phyloP scores from a whole-genome alignment of 2,797 vertebrate species.

The Carcharodon carcharias region DNA sequence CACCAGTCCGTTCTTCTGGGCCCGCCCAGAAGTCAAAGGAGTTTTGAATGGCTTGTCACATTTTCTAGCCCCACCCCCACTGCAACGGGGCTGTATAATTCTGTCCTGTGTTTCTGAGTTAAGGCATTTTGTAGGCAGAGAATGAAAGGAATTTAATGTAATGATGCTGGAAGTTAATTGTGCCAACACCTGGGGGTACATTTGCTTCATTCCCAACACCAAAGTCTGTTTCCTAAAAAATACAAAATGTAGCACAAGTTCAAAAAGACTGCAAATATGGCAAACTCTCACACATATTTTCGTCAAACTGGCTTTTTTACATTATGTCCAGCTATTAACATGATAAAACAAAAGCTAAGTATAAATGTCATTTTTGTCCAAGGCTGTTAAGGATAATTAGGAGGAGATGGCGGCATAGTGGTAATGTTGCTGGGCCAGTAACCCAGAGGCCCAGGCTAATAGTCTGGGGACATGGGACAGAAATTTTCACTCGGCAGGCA shows the following conservation, averaged over 20 bases:
- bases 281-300: neutral
- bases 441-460: too few relatives aligned
- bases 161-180: neutral
- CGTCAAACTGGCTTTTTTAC: neutral
- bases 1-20: too few relatives aligned
- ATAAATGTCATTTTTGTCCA: neutral
- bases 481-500: too few relatives aligned
- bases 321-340: neutral
- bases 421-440: too few relatives aligned
- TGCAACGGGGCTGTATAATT: too few relatives aligned
- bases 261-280: neutral
- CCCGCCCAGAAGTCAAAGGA: too few relatives aligned
- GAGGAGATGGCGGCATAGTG: too few relatives aligned
- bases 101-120: neutral
- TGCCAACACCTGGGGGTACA: neutral
- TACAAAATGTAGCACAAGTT: neutral
- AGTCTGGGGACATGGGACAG: too few relatives aligned
- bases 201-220: neutral
- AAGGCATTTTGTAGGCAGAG: neutral
- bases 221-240: neutral
- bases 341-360: neutral
- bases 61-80: too few relatives aligned
- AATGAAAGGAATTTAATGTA: neutral
- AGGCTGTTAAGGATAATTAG: neutral
- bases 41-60: too few relatives aligned